Conservation (phyloP, 53 echinoderm and acorn worm species). For the Holothuria scabra region DNA sequence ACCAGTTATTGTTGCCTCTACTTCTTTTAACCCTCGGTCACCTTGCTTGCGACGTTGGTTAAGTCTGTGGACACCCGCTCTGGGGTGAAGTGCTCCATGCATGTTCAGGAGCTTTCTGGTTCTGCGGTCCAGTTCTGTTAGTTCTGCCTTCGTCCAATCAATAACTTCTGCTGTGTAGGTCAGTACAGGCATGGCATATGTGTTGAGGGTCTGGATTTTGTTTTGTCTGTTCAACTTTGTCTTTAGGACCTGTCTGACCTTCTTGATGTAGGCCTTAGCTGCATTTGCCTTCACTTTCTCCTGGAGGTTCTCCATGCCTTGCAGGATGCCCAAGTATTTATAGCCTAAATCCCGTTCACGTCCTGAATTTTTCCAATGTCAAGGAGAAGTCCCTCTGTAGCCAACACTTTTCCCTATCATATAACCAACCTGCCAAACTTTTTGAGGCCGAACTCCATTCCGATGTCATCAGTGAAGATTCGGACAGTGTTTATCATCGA, state of each 20-base stretch:
- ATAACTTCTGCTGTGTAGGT: slow-evolving; percentile 9
- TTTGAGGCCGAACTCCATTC: too few relatives aligned
- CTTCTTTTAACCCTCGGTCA: too few relatives aligned
- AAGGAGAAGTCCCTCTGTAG: too few relatives aligned
- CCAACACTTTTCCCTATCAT: neutral
- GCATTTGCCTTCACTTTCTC: slow-evolving; percentile 6
- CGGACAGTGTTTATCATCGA: too few relatives aligned
- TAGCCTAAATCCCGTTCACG: slow-evolving; percentile 21
- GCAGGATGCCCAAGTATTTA: too few relatives aligned
- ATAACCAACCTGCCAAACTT: slow-evolving; percentile 25
- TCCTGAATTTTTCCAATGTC: slow-evolving; percentile 6
- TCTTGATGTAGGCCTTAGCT: slow-evolving; percentile 22
- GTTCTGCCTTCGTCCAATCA: slow-evolving; percentile 21
- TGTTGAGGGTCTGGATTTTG: too few relatives aligned
- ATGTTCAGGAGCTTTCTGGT: too few relatives aligned
- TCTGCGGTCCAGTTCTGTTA: too few relatives aligned
- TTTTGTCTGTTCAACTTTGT: slow-evolving; percentile 21
- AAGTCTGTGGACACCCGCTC: too few relatives aligned
- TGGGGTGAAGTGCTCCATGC: too few relatives aligned
- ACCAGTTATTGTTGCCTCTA: too few relatives aligned
- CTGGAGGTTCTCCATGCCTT: slow-evolving; percentile 27
- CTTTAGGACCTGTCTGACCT: slow-evolving; percentile 27
- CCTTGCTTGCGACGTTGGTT: too few relatives aligned
- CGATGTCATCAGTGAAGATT: slow-evolving; percentile 51
- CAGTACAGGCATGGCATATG: slow-evolving; percentile 15